phyloP scores from a whole-genome alignment of 2,797 vertebrate genomes.

The Valencia hispanica region DNA sequence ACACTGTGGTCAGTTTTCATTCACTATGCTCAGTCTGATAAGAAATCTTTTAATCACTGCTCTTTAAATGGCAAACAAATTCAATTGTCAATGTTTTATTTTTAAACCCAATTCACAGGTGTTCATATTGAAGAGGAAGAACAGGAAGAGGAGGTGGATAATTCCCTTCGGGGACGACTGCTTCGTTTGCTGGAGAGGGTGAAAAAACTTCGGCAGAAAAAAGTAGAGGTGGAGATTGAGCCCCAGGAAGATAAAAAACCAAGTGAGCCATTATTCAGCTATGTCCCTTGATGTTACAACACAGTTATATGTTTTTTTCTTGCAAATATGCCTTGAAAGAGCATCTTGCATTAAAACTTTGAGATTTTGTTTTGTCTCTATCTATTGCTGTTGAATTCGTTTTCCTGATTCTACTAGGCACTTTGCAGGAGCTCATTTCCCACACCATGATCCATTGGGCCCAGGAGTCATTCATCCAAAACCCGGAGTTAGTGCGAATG shows the following conservation, averaged over 20 bases:
- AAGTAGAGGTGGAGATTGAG: constrained; percentile 79
- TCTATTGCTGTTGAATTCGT: background rate
- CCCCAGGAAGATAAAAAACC: constrained; percentile 87
- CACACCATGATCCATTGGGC: constrained; percentile 97
- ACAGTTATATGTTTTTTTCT: background rate
- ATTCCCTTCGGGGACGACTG: constrained; percentile 85
- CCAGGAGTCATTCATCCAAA: constrained; percentile 95
- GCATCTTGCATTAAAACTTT: background rate
- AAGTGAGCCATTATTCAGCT: constrained; percentile 75
- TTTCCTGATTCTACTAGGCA: constrained; percentile 73
- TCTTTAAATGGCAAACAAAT: background rate
- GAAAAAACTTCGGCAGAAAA: constrained; percentile 81
- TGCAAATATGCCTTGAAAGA: background rate
- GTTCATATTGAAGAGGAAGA: constrained; percentile 89
- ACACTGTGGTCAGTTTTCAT: constrained; percentile 88
- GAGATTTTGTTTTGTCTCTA: background rate
- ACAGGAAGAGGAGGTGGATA: constrained; percentile 86
- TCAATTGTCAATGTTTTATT: background rate
- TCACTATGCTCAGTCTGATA: background rate
- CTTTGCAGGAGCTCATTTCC: constrained; percentile 92
- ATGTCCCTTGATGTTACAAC: background rate
- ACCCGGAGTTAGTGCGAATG: constrained; percentile 91
- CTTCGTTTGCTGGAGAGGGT: constrained; percentile 86
- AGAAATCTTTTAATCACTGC: background rate
- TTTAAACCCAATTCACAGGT: constrained; percentile 59